Evolutionary conservation across 2,888 invertebrate species (phyloP).

Genomic region (Chaetoderma sp.): DNA sequence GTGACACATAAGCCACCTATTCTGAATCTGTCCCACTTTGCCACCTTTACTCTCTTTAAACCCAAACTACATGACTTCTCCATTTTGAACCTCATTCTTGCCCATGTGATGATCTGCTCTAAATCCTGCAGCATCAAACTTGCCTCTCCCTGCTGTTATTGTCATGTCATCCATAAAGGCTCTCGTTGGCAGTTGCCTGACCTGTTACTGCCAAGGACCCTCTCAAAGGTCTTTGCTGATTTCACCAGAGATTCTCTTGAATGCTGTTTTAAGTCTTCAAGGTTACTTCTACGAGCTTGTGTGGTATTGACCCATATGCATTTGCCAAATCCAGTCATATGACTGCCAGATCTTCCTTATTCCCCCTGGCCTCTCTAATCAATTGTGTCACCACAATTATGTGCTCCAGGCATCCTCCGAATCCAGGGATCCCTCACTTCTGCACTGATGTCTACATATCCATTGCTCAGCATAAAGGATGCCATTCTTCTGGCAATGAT

Average conservation of each 20-base stretch:
- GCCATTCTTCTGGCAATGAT: conserved; percentile 18
- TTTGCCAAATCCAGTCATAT: conserved; percentile 30
- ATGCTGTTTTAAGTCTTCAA: not conserved
- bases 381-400: conserved; percentile 22
- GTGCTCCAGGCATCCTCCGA: conserved; percentile 29
- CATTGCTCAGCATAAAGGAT: conserved; percentile 15
- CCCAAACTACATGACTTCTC: conserved; percentile 24
- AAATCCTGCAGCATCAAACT: not conserved
- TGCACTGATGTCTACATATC: conserved; percentile 29
- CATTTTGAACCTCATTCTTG: conserved; percentile 29
- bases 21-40: conserved; percentile 2
- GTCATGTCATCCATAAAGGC: conserved; percentile 26
- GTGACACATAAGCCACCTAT: conserved; percentile 16
- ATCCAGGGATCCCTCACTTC: conserved; percentile 28
- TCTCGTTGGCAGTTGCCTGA: conserved; percentile 21
- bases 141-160: not conserved
- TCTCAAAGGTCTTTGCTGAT: too few species aligned
- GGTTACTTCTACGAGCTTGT: conserved; percentile 19
- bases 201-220: too few species aligned
- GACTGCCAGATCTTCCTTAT: conserved; percentile 25
- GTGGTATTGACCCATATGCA: conserved; percentile 28
- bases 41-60: conserved; percentile 24
- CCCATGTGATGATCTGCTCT: conserved; percentile 9
- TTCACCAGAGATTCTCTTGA: too few species aligned
- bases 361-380: conserved; percentile 15